Evolutionary conservation across 1,140 invertebrate genomes (phyloP), one percentile per base, ranked within the genome.

Genomic region (Leptinotarsa defecta): DNA sequence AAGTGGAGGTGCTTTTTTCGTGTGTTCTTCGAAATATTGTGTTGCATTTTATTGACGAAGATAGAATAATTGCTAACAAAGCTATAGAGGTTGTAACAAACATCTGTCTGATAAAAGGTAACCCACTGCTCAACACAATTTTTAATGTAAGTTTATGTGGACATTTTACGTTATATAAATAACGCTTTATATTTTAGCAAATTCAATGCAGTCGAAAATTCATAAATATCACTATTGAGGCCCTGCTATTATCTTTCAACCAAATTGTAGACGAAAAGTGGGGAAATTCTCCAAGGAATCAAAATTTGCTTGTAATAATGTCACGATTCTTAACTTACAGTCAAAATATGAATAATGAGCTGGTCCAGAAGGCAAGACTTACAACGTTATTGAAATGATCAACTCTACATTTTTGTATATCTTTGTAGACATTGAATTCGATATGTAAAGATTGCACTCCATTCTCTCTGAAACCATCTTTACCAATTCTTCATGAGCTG

Each of bases 381-480:
- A 15, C 8, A 22, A 65, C 2, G 5, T 65, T 65, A 19, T 67
- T 43, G 3, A 27, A 13, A 11, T 0, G 24, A 48, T 69, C 62
- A 8, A 6, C 13, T 27, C 48, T 52, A 19, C 3, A 43, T 74
- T 17, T 57, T 17, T 68, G 22, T 20, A 48, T 67, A 69, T 73
- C 0, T 48, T 69, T 70, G 1, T 70, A 75, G 74, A 70, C 65
- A 24, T 48, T 79, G 49, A 70, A 73, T 68, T 62, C 71, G 15
- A 67, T 79, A 20, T 79, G 75, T 62, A 77, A 75, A 75, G 75
- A 77, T 68, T 76, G 71, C 11, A 79, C 78, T 34, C 78, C 78
- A 34, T 77, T 48, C 73, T 74, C 73, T 61, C 27, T 79, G 57
- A 73, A 77, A 71, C 62, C 64, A 43, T 72, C 71, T 34, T 69